A percentile compares a stretch with the other conserved stretches of the same genome.
These are phyloP conservation scores for Ophion obscuratus DNA, from an alignment of 2,888 invertebrate species.

Conservation along the genomic window DNA sequence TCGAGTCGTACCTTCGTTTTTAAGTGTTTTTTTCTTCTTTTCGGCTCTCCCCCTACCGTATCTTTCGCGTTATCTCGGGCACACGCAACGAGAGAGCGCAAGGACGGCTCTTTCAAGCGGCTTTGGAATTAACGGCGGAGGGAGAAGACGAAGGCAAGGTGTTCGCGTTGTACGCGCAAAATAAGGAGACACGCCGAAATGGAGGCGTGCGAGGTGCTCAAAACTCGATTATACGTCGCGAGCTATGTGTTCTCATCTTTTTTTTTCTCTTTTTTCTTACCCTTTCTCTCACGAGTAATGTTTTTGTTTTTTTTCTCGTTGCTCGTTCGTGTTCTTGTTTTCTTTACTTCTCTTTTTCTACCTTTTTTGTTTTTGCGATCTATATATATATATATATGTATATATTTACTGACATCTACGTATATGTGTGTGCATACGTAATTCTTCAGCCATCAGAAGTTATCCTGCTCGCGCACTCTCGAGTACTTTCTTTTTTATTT, in stretches of 20 bases:
- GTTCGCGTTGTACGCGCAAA: constrained; percentile 5
- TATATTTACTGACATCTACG: neutral
- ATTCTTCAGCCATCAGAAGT: constrained; percentile 44
- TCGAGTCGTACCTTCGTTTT: neutral
- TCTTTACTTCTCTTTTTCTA: constrained; percentile 41
- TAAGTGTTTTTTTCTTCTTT: neutral
- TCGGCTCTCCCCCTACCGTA: neutral
- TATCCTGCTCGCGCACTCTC: constrained; percentile 55
- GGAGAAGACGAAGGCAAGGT: neutral
- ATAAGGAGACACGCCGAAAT: constrained; percentile 39
- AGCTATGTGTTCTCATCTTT: constrained; percentile 44
- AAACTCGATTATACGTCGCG: constrained; percentile 60
- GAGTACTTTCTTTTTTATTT: constrained; percentile 38
- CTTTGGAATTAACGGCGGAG: neutral
- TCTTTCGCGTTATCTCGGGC: neutral
- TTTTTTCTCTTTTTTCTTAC: constrained; percentile 28
- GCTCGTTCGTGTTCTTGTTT: constrained; percentile 49
- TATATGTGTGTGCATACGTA: constrained; percentile 28
- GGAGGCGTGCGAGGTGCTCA: constrained; percentile 58
- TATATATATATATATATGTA: neutral
- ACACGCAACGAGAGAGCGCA: neutral
- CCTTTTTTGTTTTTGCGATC: constrained; percentile 24
- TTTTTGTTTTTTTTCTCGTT: constrained; percentile 47
- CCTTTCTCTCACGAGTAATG: neutral
- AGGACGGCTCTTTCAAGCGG: too few relatives aligned